These are phyloP conservation scores for Glaucomys volans DNA, from an alignment of 2,113 vertebrate genomes.

Conservation along the genomic window DNA sequence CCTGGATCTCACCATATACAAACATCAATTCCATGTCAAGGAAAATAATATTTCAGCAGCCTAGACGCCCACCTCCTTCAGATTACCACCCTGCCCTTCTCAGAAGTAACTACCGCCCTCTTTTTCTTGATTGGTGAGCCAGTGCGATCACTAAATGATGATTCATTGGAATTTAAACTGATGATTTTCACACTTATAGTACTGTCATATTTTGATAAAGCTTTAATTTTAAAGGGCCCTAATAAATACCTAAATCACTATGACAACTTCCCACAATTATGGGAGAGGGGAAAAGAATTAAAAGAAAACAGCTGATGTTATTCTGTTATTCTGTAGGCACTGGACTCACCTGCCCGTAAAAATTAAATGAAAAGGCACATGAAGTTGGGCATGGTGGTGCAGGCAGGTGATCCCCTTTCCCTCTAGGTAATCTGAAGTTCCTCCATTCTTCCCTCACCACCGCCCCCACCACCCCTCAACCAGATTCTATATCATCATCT, in stretches of 20 bases:
- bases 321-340: not conserved
- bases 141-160: not conserved
- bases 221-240: not conserved
- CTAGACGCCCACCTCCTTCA: too few relatives aligned
- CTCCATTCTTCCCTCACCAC: too few relatives aligned
- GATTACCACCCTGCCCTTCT: too few relatives aligned
- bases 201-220: not conserved
- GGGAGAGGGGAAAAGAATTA: not conserved
- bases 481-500: too few relatives aligned
- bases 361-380: not conserved
- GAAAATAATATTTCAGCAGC: too few relatives aligned
- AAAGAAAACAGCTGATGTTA: not conserved
- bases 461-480: too few relatives aligned
- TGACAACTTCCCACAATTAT: not conserved
- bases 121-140: not conserved
- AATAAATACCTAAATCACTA: not conserved
- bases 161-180: not conserved
- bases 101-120: too few relatives aligned
- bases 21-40: not conserved
- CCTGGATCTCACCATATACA: not conserved
- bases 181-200: not conserved
- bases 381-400: not conserved
- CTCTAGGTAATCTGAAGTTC: too few relatives aligned
- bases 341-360: not conserved
- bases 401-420: too few relatives aligned